These are phyloP conservation scores for Drosophila fuyamai DNA, from an alignment of 1,140 invertebrate genomes.

Conservation along the genomic window DNA sequence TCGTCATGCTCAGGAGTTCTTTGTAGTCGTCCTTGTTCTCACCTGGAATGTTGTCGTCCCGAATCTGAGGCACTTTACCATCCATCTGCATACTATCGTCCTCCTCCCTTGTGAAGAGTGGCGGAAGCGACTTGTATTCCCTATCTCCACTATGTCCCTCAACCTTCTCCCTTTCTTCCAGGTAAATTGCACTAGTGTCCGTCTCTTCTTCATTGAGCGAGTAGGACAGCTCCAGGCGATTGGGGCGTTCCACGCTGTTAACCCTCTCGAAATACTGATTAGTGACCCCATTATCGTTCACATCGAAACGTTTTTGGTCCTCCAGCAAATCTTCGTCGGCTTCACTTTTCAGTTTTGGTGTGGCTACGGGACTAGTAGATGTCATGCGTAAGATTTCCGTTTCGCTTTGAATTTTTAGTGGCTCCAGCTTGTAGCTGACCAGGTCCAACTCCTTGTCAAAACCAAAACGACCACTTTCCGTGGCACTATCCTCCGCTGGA, in stretches of 20 bases:
- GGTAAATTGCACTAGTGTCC: constrained; percentile 17
- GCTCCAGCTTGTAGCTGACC: constrained; percentile 38
- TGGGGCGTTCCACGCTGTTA: constrained; percentile 78
- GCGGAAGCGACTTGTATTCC: constrained; percentile 5
- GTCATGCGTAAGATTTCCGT: constrained; percentile 26
- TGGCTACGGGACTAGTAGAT: constrained; percentile 26
- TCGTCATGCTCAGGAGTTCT: constrained; percentile 70
- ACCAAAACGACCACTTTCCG: constrained; percentile 62
- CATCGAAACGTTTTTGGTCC: constrained; percentile 43
- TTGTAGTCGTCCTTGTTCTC: constrained; percentile 75
- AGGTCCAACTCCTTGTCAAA: constrained; percentile 30
- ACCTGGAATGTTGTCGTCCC: constrained; percentile 71
- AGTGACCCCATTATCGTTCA: constrained; percentile 77
- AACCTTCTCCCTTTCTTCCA: constrained; percentile 33
- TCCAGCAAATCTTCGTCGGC: neutral
- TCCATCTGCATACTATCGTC: neutral
- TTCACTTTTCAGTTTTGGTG: constrained; percentile 7
- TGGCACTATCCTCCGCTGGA: constrained; percentile 63
- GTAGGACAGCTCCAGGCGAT: constrained; percentile 65
- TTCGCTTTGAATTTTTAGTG: constrained; percentile 37
- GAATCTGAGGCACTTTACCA: constrained; percentile 40
- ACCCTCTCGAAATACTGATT: constrained; percentile 84
- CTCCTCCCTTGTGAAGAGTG: neutral
- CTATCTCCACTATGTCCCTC: constrained; percentile 41
- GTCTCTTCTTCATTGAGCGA: constrained; percentile 74